These are phyloP conservation scores for Zaprionus ghesquierei DNA, from an alignment of 1,140 invertebrate species.

Conservation along the genomic window DNA sequence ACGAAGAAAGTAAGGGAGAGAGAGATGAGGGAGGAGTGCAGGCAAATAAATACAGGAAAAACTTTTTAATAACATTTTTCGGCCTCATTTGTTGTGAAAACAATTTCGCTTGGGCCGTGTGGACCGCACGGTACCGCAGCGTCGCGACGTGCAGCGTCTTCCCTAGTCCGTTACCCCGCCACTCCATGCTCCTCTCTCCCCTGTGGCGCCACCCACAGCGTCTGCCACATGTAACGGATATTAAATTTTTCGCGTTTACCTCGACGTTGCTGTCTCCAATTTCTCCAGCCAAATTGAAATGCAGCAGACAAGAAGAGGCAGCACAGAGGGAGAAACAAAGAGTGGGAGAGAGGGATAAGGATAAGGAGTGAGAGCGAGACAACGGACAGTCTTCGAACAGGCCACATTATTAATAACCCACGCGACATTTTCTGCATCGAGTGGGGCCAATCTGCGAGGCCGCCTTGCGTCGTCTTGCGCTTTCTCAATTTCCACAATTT, in stretches of 20 bases:
- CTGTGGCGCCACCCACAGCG: neutral
- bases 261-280: constrained; percentile 52
- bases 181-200: neutral
- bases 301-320: constrained; percentile 22
- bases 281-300: constrained; percentile 58
- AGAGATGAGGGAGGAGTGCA: constrained; percentile 16
- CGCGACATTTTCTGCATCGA: constrained; percentile 22
- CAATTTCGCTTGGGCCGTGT: constrained; percentile 63
- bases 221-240: constrained; percentile 67
- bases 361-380: neutral
- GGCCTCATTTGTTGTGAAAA: constrained; percentile 80
- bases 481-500: constrained; percentile 5
- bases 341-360: neutral
- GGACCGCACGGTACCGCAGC: neutral
- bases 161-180: too few relatives aligned
- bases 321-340: neutral
- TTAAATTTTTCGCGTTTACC: constrained; percentile 78
- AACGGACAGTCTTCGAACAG: neutral
- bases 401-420: constrained; percentile 16
- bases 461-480: neutral
- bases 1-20: constrained; percentile 5
- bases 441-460: neutral
- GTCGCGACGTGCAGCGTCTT: neutral
- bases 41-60: constrained; percentile 71
- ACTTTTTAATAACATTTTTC: constrained; percentile 81